Conservation (phyloP, 2,888 invertebrate species). For the Euproctis similis region DNA sequence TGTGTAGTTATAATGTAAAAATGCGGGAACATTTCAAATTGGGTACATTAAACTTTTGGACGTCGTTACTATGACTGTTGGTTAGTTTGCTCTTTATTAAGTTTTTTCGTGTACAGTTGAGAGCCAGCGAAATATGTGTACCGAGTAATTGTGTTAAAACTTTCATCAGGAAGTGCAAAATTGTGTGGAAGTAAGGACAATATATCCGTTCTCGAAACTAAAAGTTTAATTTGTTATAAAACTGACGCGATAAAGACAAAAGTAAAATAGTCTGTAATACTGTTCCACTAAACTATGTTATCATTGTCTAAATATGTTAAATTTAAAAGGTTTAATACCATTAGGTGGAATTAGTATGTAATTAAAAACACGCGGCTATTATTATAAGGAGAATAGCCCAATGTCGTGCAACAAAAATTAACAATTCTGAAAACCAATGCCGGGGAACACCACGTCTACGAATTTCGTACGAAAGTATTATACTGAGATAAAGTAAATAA, state of each 20-base stretch:
- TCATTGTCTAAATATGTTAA: neutral
- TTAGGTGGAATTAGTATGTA: too few relatives aligned
- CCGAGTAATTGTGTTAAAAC: constrained; percentile 73
- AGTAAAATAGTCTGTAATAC: too few relatives aligned
- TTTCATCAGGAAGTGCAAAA: constrained; percentile 72
- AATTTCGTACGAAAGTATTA: too few relatives aligned
- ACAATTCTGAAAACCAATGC: too few relatives aligned
- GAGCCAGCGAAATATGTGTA: constrained; percentile 57
- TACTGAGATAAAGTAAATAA: too few relatives aligned
- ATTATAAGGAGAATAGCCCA: too few relatives aligned
- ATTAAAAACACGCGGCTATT: too few relatives aligned
- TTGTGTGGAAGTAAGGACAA: constrained; percentile 53
- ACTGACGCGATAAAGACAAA: constrained; percentile 30
- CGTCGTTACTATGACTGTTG: constrained; percentile 66
- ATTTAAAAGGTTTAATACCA: too few relatives aligned
- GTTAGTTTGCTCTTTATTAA: constrained; percentile 72
- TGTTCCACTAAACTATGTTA: constrained; percentile 12
- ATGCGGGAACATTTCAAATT: constrained; percentile 61
- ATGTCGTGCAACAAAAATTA: too few relatives aligned
- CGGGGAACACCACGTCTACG: too few relatives aligned
- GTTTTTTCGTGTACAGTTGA: constrained; percentile 67
- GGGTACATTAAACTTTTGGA: constrained; percentile 72
- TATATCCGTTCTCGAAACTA: constrained; percentile 43
- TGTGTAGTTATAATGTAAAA: constrained; percentile 54
- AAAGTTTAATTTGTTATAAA: constrained; percentile 63